Conservation (phyloP, 2,113 vertebrate species). For the Pantherophis guttatus region DNA sequence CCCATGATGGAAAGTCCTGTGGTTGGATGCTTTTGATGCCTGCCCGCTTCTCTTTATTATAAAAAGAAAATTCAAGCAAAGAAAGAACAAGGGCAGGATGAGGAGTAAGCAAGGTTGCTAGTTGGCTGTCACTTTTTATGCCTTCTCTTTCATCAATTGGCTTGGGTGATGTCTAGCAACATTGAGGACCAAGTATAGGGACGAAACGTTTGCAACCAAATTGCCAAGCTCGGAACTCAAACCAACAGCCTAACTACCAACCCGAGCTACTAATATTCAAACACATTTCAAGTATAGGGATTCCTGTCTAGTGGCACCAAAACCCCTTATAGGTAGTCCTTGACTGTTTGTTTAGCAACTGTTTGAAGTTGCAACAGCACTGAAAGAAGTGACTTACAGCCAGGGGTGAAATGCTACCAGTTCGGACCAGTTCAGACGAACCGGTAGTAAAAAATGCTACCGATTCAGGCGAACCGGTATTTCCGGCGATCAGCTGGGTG, state of each 20-base stretch:
- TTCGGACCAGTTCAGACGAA: no score
- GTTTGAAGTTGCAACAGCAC: no score
- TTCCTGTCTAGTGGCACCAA: background rate
- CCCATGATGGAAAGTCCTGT: background rate
- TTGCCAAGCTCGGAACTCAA: no score
- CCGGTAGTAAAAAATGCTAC: no score
- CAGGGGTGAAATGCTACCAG: no score
- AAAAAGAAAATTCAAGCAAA: background rate
- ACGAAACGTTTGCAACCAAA: no score
- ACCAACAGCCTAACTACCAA: no score
- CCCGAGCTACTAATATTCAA: no score
- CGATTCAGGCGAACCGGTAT: no score
- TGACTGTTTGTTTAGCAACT: background rate
- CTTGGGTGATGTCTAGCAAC: background rate
- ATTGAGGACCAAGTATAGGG: background rate
- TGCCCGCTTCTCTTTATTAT: background rate
- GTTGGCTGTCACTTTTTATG: background rate
- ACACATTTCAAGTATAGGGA: no score
- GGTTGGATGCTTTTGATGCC: background rate
- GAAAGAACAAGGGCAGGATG: background rate
- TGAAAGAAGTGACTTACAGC: no score
- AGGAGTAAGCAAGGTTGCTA: background rate
- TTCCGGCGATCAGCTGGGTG: no score
- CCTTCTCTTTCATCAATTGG: background rate
- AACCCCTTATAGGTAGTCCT: background rate